These are phyloP conservation scores for Hyphantria cunea DNA, from an alignment of 1,140 invertebrate species.

Conservation along the genomic window DNA sequence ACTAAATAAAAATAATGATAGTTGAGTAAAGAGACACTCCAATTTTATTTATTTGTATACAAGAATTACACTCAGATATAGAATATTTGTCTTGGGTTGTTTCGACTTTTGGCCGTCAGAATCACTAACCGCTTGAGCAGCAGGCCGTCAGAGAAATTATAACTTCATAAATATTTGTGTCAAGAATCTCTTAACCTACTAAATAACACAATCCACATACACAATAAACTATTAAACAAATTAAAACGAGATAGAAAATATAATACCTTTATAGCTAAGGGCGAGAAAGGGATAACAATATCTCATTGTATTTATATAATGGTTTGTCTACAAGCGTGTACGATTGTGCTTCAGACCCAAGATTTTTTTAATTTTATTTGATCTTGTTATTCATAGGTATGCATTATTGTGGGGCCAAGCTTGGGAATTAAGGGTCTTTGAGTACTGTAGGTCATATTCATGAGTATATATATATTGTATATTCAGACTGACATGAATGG, in stretches of 20 bases:
- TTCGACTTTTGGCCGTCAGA: too few relatives aligned
- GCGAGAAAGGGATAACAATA: constrained; percentile 45
- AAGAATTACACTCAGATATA: too few relatives aligned
- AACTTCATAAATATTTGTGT: too few relatives aligned
- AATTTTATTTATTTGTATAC: too few relatives aligned
- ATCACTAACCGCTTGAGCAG: too few relatives aligned
- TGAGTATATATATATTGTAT: too few relatives aligned
- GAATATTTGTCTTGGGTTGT: too few relatives aligned
- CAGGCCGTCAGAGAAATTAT: too few relatives aligned
- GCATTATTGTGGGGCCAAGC: constrained; percentile 56
- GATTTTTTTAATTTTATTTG: constrained; percentile 56
- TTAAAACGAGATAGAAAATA: constrained; percentile 49
- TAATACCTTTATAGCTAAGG: constrained; percentile 43
- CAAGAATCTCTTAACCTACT: background rate
- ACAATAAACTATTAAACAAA: constrained; percentile 39
- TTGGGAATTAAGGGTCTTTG: constrained; percentile 30
- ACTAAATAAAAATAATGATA: too few relatives aligned
- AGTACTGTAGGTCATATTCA: background rate
- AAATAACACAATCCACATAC: constrained; percentile 19
- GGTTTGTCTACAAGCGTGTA: constrained; percentile 64
- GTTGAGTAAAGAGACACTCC: too few relatives aligned
- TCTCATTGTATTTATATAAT: constrained; percentile 70
- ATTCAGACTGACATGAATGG: too few relatives aligned
- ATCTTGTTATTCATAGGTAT: constrained; percentile 75
- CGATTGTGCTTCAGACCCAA: constrained; percentile 55